Base-by-base conservation (phyloP, 1,140 invertebrate species). In the Brachystomella parvula region DNA sequence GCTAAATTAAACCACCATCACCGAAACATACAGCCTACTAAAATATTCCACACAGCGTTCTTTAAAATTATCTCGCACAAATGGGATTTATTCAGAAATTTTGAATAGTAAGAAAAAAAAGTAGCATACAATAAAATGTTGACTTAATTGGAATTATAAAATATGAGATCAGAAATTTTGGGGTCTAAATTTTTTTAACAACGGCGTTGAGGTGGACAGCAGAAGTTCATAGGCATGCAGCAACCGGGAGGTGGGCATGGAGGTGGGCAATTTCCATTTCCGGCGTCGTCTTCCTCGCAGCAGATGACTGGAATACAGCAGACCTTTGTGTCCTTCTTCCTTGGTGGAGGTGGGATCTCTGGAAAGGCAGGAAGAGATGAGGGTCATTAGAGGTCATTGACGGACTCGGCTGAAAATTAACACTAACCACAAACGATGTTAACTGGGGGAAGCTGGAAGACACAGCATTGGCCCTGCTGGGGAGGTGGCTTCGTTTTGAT, bases 381-480 rank as follows among this genome's bases (percentile, higher is more conserved):
- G 39, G 39, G 9, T 44, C 39, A 44, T 44, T 44, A 56, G 17
- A 32, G n/a, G 9, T 44, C n/a, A 44, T 44, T n/a, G n/a, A 44
- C 28, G 30, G 3, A 32, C n/a, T n/a, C n/a, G n/a, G n/a, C n/a
- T 15, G n/a, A 26, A 26, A 2, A 44, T 2, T 44, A 44, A 26
- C 3, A 58, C 62, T 68, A 35, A 64, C 67, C 69, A 33, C 71
- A 73, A 47, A 73, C 71, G 26, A 73, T 73, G 59, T 73, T 73
- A 2, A 73, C 67, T 2, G 71, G 71, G 1, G 71, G 71, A 12
- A 73, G 49, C 30, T 73, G 71, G 32, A 73, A 73, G 24, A 73
- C 69, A 47, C 71, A 73, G 64, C 71, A 73, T 58, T 73, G 71
- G 3, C 71, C 71, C 57, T 70, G 68, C 35, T 68, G 71, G 12